A percentile compares a stretch with the other conserved stretches of the same genome.
These are phyloP conservation scores for Tonatia bakeri DNA, from an alignment of 2,113 vertebrate species.

Conservation along the genomic window DNA sequence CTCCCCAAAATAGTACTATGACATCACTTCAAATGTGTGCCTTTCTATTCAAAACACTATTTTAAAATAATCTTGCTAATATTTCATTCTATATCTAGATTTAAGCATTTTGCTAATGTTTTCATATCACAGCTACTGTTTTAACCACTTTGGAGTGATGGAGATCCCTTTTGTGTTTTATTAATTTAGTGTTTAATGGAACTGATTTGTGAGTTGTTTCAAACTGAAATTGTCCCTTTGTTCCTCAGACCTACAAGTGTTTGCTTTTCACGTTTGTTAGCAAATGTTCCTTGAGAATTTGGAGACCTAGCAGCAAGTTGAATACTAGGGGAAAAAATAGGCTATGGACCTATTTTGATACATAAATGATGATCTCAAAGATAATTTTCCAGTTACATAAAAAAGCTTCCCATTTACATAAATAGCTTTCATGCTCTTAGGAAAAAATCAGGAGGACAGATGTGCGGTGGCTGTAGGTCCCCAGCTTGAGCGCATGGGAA, in stretches of 20 bases:
- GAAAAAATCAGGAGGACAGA: slow-evolving; percentile 72
- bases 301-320: slow-evolving; percentile 46
- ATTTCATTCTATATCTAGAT: background rate
- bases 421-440: slow-evolving; percentile 71
- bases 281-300: slow-evolving; percentile 64
- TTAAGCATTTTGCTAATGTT: background rate
- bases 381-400: slow-evolving; percentile 56
- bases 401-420: slow-evolving; percentile 68
- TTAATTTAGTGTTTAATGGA: background rate
- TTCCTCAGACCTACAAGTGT: background rate
- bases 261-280: slow-evolving; percentile 55
- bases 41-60: background rate
- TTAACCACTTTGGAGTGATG: background rate
- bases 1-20: background rate
- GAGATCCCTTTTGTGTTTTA: background rate
- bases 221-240: background rate
- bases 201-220: background rate
- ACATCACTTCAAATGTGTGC: background rate
- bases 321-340: slow-evolving; percentile 44
- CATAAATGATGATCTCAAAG: slow-evolving; percentile 78
- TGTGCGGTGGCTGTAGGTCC: slow-evolving; percentile 67
- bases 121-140: background rate
- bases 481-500: slow-evolving; percentile 71
- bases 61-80: background rate
- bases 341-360: slow-evolving; percentile 73